Conservation (phyloP, 1,140 invertebrate genomes). For the Tenebrio molitor region DNA sequence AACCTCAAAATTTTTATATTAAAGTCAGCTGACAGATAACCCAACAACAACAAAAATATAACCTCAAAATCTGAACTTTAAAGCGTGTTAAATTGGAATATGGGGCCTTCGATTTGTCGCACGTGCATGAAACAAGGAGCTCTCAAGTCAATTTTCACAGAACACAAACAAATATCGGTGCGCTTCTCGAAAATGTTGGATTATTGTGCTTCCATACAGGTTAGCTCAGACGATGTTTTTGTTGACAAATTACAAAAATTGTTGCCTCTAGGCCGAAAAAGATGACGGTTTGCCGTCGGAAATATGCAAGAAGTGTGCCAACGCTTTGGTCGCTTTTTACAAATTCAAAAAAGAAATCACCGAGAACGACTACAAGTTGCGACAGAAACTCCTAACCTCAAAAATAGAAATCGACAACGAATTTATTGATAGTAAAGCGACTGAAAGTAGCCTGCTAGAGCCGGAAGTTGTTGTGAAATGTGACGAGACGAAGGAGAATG, state of each 20-base stretch:
- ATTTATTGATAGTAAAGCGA: not conserved
- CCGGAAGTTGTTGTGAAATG: conserved; percentile 2
- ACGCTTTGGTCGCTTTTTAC: conserved; percentile 56
- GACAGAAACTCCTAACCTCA: not conserved
- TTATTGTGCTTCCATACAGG: conserved; percentile 22
- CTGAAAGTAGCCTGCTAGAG: too few relatives aligned
- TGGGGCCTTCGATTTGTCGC: not conserved
- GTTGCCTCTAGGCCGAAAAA: conserved; percentile 53
- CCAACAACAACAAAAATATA: not conserved
- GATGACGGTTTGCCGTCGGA: conserved; percentile 55
- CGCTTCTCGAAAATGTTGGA: not conserved
- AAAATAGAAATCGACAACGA: conserved; percentile 11
- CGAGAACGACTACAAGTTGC: conserved; percentile 53
- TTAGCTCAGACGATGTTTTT: not conserved
- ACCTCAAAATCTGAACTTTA: not conserved
- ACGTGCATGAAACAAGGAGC: conserved; percentile 7
- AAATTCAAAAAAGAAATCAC: conserved; percentile 56
- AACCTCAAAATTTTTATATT: too few relatives aligned
- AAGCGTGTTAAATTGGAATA: not conserved
- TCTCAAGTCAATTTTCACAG: conserved; percentile 1
- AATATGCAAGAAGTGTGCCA: conserved; percentile 60
- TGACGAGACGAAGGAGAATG: conserved; percentile 7
- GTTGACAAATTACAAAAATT: not conserved
- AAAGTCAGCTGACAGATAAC: too few relatives aligned
- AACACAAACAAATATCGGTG: conserved; percentile 2